Evolutionary conservation across 2,797 vertebrate genomes (phyloP), one percentile per base, ranked within the genome.

Genomic region (Novumbra hubbsi): DNA sequence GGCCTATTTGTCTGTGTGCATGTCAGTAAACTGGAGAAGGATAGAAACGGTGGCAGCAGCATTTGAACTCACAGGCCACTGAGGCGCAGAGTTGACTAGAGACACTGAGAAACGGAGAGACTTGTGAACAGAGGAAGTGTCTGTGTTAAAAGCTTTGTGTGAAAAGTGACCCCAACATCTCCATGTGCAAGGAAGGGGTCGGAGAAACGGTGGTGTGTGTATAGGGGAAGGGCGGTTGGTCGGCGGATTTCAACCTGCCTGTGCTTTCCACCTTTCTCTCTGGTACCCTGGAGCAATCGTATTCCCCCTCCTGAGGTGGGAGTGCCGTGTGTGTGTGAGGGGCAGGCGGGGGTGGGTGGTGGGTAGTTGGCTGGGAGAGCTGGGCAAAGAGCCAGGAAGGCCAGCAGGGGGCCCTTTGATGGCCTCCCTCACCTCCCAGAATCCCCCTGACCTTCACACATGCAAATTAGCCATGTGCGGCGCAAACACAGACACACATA

Each of bases 391-490:
- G 94, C 95, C 95, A 96, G 87, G 67, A 82, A 79, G 63, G 77
- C 71, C 80, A 81, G 78, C 70, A 57, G 82, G 80, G 89, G 90
- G 92, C 90, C 63, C 88, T 91, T 88, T 80, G 82, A 83, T 88
- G 92, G 90, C 89, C 90, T 93, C 91, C 88, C 91, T 92, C 91
- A 88, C 92, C 94, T 90, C 94, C 88, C 86, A 86, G 88, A 88
- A 89, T 87, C 88, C 87, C 90, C 71, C 83, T 94, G 95, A 96
- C 95, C 95, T 96, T 96, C 94, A 95, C 94, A 93, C 93, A 95
- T 95, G 95, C 88, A 95, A 96, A 96, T 96, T 93, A 96, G 95
- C 95, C 95, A 91, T 85, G 95, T 93, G 96, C 89, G 86, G 84
- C 88, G 86, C 87, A 83, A 89, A 86, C 85, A 87, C 91, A 86